These are phyloP conservation scores for Entomyzon cyanotis DNA, from an alignment of 2,113 vertebrate genomes.

Conservation along the genomic window DNA sequence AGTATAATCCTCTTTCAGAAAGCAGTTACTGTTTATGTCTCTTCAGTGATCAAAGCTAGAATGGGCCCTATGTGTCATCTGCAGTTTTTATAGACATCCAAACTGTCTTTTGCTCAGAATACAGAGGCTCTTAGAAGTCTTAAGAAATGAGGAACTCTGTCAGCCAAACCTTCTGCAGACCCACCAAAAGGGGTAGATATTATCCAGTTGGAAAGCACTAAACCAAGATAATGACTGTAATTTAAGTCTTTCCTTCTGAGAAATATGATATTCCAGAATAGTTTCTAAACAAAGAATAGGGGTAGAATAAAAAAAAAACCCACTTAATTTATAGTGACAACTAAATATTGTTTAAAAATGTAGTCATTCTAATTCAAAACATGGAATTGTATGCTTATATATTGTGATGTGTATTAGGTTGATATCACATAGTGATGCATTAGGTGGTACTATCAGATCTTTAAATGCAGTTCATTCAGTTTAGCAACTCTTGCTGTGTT, in stretches of 20 bases:
- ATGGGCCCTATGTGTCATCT: not conserved
- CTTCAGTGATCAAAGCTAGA: constrained; percentile 37
- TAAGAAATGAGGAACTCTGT: not conserved
- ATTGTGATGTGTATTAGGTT: not conserved
- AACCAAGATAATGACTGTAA: not conserved
- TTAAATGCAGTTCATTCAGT: not conserved
- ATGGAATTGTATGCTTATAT: not conserved
- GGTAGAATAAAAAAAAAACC: not conserved
- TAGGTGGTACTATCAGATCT: not conserved
- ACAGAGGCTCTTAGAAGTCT: not conserved
- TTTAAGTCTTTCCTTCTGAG: constrained; percentile 1
- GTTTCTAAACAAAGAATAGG: not conserved
- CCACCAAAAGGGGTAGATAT: not conserved
- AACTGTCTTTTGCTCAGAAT: not conserved
- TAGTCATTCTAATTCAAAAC: not conserved
- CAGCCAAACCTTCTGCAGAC: not conserved
- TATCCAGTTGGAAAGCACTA: not conserved
- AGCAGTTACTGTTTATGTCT: constrained; percentile 28
- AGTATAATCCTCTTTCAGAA: constrained; percentile 20
- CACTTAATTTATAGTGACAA: not conserved
- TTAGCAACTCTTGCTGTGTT: constrained; percentile 25
- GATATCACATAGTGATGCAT: not conserved
- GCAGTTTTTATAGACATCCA: not conserved
- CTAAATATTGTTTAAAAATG: not conserved
- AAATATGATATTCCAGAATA: not conserved